phyloP scores from a whole-genome alignment of 2,888 invertebrate species.

The Cephus rjabovi region DNA sequence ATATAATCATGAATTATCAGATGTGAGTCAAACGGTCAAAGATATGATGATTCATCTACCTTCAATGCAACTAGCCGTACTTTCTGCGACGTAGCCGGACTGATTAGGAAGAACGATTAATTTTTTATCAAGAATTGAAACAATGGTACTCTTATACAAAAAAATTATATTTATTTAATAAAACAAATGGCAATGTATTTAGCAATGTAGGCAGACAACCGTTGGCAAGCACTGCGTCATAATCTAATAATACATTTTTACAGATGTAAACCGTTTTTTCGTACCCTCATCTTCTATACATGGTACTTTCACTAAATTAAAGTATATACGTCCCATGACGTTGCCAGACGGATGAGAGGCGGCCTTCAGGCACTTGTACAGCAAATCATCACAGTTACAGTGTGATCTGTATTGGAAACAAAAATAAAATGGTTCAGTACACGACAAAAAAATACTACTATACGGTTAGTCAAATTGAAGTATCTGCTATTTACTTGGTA shows the following conservation, averaged over 20 bases:
- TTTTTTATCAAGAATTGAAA: background rate
- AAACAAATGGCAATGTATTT: background rate
- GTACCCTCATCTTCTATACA: conserved; percentile 73
- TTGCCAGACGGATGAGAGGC: conserved; percentile 79
- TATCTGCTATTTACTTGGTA: conserved; percentile 74
- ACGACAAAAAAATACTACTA: conserved; percentile 8
- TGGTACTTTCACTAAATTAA: conserved; percentile 83
- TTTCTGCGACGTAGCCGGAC: background rate
- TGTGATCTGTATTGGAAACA: conserved; percentile 74
- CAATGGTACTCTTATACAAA: background rate
- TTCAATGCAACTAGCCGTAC: conserved; percentile 32
- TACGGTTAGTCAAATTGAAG: background rate
- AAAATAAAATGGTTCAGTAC: background rate
- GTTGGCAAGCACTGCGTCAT: background rate
- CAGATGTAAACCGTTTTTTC: conserved; percentile 23
- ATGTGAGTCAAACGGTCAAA: conserved; percentile 28
- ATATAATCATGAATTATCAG: conserved; percentile 44
- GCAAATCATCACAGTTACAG: conserved; percentile 86
- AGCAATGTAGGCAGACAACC: background rate
- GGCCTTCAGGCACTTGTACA: conserved; percentile 84
- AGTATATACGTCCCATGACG: conserved; percentile 87
- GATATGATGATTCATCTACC: conserved; percentile 32
- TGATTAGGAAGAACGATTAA: background rate
- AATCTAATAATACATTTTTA: conserved; percentile 5
- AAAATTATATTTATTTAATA: background rate